phyloP scores from a whole-genome alignment of 2,113 vertebrate genomes.

The Dipodomys spectabilis region DNA sequence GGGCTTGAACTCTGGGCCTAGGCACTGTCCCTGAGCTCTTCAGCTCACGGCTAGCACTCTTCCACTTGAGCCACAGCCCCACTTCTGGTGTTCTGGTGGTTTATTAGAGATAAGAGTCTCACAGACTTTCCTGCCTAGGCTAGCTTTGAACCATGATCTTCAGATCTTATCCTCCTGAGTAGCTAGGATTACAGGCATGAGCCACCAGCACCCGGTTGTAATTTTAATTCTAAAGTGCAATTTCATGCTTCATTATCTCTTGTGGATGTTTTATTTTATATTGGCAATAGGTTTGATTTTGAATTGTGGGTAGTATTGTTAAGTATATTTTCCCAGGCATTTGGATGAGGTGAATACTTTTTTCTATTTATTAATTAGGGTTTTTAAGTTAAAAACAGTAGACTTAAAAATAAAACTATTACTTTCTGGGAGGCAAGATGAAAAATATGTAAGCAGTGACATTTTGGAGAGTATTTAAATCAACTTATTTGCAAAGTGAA shows the following conservation, averaged over 20 bases:
- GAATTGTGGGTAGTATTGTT: constrained; percentile 61
- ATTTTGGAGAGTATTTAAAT: constrained; percentile 42
- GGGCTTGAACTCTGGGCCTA: too few species aligned
- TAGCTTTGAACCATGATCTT: too few species aligned
- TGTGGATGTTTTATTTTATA: constrained; percentile 59
- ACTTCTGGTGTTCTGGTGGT: too few species aligned
- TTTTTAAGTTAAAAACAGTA: constrained; percentile 39
- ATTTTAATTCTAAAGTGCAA: constrained; percentile 74
- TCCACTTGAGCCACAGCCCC: too few species aligned
- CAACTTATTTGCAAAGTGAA: constrained; percentile 24
- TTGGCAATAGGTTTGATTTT: constrained; percentile 34
- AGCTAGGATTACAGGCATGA: too few species aligned
- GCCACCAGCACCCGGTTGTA: constrained; percentile 4
- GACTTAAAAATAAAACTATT: constrained; percentile 27
- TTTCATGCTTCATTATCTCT: constrained; percentile 79
- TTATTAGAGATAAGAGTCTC: too few species aligned
- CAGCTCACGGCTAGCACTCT: too few species aligned
- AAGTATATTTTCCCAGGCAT: constrained; percentile 57
- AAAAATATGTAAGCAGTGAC: not conserved
- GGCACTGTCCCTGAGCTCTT: too few species aligned
- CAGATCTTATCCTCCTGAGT: too few species aligned
- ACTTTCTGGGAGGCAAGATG: constrained; percentile 35
- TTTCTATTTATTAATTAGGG: constrained; percentile 45
- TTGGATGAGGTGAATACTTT: constrained; percentile 52
- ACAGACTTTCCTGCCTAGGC: too few species aligned